Evolutionary conservation across 2,888 invertebrate genomes (phyloP).

Genomic region (Pseudococcus viburni): DNA sequence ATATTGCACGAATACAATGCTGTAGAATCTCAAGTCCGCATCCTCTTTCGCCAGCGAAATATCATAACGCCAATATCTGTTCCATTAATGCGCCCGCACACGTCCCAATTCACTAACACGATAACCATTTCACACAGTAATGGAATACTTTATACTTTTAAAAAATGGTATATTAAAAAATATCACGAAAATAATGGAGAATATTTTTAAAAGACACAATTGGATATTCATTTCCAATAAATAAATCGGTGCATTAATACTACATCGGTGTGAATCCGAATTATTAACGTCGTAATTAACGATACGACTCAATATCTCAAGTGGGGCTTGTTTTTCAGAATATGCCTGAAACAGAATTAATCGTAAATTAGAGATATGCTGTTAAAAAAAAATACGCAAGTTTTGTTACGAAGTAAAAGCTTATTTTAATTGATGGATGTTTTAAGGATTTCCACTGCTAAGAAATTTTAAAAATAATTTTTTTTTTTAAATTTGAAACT

Average conservation of each 20-base stretch:
- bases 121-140: neutral
- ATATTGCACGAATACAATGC: neutral
- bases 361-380: too few relatives aligned
- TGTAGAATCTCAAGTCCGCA: neutral
- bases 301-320: conserved; percentile 77
- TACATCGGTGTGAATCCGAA: neutral
- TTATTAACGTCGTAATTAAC: neutral
- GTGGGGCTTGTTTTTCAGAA: conserved; percentile 90
- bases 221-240: neutral
- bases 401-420: too few relatives aligned
- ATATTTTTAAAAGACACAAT: neutral
- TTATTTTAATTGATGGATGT: too few relatives aligned
- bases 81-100: neutral
- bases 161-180: conserved; percentile 2
- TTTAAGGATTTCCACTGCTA: too few relatives aligned
- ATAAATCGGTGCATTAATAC: conserved; percentile 27
- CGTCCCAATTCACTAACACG: neutral
- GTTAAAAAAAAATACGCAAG: too few relatives aligned
- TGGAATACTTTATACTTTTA: neutral
- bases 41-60: neutral
- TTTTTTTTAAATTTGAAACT: too few relatives aligned
- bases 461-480: too few relatives aligned
- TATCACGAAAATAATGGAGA: neutral
- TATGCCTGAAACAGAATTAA: conserved; percentile 79
- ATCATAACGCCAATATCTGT: neutral